Conservation (phyloP, 2,113 vertebrate genomes). For the Tragelaphus buxtoni region DNA sequence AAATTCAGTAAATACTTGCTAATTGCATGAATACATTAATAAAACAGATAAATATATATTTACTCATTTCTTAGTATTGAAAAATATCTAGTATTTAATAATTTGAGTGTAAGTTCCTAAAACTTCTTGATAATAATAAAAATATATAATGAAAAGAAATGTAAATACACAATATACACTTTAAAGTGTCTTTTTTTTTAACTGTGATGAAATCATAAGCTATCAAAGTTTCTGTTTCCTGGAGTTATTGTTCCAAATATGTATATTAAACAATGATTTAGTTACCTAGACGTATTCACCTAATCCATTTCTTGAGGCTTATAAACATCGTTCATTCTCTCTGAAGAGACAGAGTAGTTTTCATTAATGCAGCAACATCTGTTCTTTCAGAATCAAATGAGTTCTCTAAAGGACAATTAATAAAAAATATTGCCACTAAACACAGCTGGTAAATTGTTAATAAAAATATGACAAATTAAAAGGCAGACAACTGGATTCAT, state of each 20-base stretch:
- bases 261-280: slow-evolving; percentile 34
- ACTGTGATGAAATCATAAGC: not conserved
- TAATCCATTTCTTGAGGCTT: slow-evolving; percentile 49
- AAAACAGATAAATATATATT: not conserved
- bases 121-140: not conserved
- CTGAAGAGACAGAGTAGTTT: slow-evolving; percentile 63
- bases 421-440: slow-evolving; percentile 75
- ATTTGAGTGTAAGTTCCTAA: not conserved
- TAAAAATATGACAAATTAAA: slow-evolving; percentile 47
- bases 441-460: slow-evolving; percentile 66
- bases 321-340: slow-evolving; percentile 58
- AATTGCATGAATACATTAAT: not conserved
- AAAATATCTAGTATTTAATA: not conserved
- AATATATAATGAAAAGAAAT: not conserved
- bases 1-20: not conserved
- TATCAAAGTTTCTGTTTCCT: not conserved
- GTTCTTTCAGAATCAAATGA: slow-evolving; percentile 75
- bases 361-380: slow-evolving; percentile 76
- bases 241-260: not conserved
- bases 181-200: not conserved
- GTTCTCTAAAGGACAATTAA: slow-evolving; percentile 74
- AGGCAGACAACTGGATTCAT: not conserved
- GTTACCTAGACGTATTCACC: not conserved
- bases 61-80: not conserved
- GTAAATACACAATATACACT: not conserved